phyloP scores from a whole-genome alignment of 2,797 vertebrate species.

The Gadopsis bispinosus region DNA sequence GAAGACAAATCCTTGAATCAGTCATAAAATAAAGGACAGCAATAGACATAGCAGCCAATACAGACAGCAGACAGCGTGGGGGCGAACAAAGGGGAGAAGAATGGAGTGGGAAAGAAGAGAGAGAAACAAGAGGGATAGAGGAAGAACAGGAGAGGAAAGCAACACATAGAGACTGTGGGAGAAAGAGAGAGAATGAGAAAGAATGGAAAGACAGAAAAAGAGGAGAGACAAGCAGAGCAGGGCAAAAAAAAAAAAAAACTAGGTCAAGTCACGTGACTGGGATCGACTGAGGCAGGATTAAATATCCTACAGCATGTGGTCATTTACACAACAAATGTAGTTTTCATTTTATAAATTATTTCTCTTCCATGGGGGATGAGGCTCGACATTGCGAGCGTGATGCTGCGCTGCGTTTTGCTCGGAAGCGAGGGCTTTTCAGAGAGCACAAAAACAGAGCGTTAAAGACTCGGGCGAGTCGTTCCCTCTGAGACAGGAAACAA shows the following conservation, averaged over 20 bases:
- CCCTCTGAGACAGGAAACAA: conserved; percentile 75
- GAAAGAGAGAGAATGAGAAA: conserved; percentile 33
- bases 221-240: conserved; percentile 59
- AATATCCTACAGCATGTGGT: conserved; percentile 85
- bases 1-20: conserved; percentile 42
- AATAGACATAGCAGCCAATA: not conserved
- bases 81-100: conserved; percentile 29
- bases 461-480: conserved; percentile 64
- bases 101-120: conserved; percentile 21
- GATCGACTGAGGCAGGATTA: conserved; percentile 84
- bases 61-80: conserved; percentile 34
- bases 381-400: conserved; percentile 50
- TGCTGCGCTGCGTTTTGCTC: conserved; percentile 44
- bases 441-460: conserved; percentile 64
- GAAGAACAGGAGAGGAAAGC: conserved; percentile 27
- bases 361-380: conserved; percentile 67
- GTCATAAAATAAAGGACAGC: conserved; percentile 36
- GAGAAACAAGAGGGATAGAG: conserved; percentile 27
- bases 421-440: conserved; percentile 55
- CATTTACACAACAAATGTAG: conserved; percentile 87
- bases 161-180: conserved; percentile 36
- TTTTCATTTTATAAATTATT: conserved; percentile 80
- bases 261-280: conserved; percentile 88
- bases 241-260: conserved; percentile 80
- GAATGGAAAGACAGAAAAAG: conserved; percentile 53